Evolutionary conservation across 2,888 invertebrate species (phyloP).

Genomic region (Caenorhabditis imperialis): DNA sequence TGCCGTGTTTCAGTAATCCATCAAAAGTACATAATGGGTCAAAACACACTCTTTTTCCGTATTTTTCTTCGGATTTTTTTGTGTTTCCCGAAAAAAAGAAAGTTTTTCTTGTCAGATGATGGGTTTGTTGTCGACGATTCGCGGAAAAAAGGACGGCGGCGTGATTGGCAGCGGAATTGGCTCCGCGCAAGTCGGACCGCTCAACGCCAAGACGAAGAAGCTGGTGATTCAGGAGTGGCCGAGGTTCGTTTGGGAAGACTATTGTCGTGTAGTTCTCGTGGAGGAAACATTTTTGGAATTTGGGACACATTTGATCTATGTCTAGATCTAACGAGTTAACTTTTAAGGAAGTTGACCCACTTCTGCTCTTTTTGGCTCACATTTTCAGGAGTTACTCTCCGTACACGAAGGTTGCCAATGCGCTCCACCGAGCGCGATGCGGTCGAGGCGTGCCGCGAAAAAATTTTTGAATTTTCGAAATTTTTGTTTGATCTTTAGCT

Average conservation of each 20-base stretch:
- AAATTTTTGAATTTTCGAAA: too few species aligned
- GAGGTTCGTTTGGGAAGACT: slow-evolving; percentile 37
- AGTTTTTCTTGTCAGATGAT: slow-evolving; percentile 48
- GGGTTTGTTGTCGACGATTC: slow-evolving; percentile 67
- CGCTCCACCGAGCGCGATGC: too few species aligned
- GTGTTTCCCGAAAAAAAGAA: slow-evolving; percentile 6
- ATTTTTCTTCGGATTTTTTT: neutral
- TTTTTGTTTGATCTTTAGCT: too few species aligned
- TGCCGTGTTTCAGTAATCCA: slow-evolving; percentile 27
- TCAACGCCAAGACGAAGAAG: slow-evolving; percentile 63
- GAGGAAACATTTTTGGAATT: too few species aligned
- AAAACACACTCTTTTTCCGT: slow-evolving; percentile 15
- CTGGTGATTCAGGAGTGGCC: slow-evolving; percentile 66
- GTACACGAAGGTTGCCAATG: too few species aligned
- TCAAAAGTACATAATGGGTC: slow-evolving; percentile 46
- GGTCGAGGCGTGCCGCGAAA: too few species aligned
- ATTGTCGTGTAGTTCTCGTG: too few species aligned
- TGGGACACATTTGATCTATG: too few species aligned
- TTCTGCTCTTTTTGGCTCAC: too few species aligned
- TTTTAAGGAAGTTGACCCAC: too few species aligned
- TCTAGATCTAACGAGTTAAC: too few species aligned
- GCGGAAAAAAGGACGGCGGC: slow-evolving; percentile 60
- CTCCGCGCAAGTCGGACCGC: slow-evolving; percentile 58
- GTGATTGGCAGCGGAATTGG: slow-evolving; percentile 56
- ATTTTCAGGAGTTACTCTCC: too few species aligned